Percentiles rank a stretch among this genome's conserved stretches.
Conservation (phyloP, 2,113 vertebrate species). For the Genyomyrus donnyi region DNA sequence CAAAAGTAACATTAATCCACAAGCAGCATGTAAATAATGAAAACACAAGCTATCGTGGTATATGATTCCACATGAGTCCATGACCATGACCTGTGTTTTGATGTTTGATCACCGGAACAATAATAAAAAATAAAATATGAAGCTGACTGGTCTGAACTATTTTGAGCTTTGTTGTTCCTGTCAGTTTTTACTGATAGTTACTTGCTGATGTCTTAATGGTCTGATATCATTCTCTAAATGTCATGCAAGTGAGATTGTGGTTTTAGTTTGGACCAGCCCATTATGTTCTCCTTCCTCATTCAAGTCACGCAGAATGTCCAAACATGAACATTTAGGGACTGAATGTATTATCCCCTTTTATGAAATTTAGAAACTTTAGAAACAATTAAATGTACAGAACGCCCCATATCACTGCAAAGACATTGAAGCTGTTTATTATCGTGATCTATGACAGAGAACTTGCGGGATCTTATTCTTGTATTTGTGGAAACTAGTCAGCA, state of each 20-base stretch:
- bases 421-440: neutral
- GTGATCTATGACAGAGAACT: too few species aligned
- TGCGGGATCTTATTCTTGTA: too few species aligned
- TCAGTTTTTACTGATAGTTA: neutral
- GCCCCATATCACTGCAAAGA: neutral
- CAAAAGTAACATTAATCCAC: too few species aligned
- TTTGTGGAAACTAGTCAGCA: too few species aligned
- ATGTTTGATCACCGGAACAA: neutral
- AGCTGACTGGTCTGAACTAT: neutral
- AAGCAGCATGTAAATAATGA: too few species aligned
- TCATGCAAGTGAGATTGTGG: neutral
- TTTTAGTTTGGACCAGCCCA: neutral
- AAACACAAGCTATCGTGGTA: too few species aligned
- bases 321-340: neutral
- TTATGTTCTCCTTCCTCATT: neutral
- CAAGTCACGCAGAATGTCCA: neutral
- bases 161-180: neutral
- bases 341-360: neutral
- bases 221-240: neutral
- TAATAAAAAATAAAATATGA: neutral
- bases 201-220: neutral
- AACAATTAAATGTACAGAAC: neutral
- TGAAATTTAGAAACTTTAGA: neutral
- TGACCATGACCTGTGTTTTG: neutral
- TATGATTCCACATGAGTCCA: neutral